Evolutionary conservation across 1,140 invertebrate genomes (phyloP).

Genomic region (Cydia fagiglandana): DNA sequence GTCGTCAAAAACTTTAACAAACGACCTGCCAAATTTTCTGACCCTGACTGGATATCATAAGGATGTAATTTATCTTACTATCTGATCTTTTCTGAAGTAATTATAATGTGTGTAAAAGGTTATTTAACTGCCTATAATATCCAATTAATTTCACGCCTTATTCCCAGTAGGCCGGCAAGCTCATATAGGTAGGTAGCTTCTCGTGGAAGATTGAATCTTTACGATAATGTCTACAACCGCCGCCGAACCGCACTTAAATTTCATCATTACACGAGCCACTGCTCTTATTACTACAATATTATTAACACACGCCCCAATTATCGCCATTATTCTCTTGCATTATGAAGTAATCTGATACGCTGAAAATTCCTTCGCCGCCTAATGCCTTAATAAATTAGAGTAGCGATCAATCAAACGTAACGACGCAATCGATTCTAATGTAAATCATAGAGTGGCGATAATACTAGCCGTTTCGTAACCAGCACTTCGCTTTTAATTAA

Average conservation of each 20-base stretch:
- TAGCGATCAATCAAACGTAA: conserved; percentile 14
- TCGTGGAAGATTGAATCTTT: not conserved
- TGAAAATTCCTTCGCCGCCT: not conserved
- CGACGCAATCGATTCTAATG: not conserved
- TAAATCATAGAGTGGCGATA: conserved; percentile 10
- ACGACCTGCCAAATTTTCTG: too few species aligned
- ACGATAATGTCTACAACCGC: conserved; percentile 3
- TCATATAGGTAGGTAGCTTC: not conserved
- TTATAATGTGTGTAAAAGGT: not conserved
- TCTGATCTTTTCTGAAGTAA: not conserved
- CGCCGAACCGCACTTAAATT: not conserved
- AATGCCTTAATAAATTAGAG: conserved; percentile 27
- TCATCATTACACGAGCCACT: conserved; percentile 17
- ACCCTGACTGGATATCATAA: too few species aligned
- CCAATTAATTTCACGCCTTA: not conserved
- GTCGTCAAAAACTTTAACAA: too few species aligned
- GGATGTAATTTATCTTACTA: too few species aligned
- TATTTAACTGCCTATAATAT: not conserved
- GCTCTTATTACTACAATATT: conserved; percentile 23
- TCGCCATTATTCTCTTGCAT: conserved; percentile 17
- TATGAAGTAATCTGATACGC: conserved; percentile 15
- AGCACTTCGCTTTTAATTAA: conserved; percentile 20
- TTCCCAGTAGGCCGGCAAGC: not conserved
- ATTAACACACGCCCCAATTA: conserved; percentile 19
- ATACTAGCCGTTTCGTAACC: conserved; percentile 11